A percentile compares a stretch with the other conserved stretches of the same genome.
phyloP scores from a whole-genome alignment of 2,888 invertebrate genomes.

The Lasioglossum vierecki region DNA sequence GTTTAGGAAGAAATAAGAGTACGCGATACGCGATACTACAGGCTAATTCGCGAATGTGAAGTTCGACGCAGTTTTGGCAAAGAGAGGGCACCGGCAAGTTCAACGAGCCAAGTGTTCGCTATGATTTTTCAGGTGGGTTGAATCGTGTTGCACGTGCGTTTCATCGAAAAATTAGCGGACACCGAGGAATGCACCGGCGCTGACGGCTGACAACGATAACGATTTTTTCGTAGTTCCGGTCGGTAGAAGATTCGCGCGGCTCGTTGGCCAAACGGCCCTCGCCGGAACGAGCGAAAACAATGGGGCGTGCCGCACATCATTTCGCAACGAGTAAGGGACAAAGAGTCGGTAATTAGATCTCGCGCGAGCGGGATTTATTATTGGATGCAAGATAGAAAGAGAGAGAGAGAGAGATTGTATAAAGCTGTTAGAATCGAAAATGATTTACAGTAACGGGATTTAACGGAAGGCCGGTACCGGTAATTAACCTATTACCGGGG shows the following conservation, averaged over 20 bases:
- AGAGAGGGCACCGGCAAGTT: too few relatives aligned
- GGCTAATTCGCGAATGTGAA: too few relatives aligned
- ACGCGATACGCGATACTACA: too few relatives aligned
- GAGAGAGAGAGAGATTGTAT: not conserved
- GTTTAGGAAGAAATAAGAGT: too few relatives aligned
- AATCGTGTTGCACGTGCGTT: too few relatives aligned
- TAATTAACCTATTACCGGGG: conserved; percentile 54
- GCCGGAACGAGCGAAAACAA: conserved; percentile 25
- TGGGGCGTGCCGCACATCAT: conserved; percentile 7
- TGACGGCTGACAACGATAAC: not conserved
- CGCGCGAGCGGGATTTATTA: conserved; percentile 29
- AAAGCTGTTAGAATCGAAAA: conserved; percentile 44
- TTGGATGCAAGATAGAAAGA: not conserved
- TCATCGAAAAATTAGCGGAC: not conserved
- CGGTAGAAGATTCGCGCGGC: not conserved
- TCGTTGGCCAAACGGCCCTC: conserved; percentile 11
- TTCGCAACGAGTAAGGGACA: not conserved
- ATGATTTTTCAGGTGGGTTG: too few relatives aligned
- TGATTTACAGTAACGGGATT: conserved; percentile 51
- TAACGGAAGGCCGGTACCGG: conserved; percentile 41
- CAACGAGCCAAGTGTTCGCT: too few relatives aligned
- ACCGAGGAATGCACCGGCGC: not conserved
- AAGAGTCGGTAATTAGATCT: conserved; percentile 47
- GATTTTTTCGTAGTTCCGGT: not conserved
- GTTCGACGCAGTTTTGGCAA: too few relatives aligned